Conservation (phyloP, 2,797 vertebrate species). For the Brachyrhaphis roseni region DNA sequence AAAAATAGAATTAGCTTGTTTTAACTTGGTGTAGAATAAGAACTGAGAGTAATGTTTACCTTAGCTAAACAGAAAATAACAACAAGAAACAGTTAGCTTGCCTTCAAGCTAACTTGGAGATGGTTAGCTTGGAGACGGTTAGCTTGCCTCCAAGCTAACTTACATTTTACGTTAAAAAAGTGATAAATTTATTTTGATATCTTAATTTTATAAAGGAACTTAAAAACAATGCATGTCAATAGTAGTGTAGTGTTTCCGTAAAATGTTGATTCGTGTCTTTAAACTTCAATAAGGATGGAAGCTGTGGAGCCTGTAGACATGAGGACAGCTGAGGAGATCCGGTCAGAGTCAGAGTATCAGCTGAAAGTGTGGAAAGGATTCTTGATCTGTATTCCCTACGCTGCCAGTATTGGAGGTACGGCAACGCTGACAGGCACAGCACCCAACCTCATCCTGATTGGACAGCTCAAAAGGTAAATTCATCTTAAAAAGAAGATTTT, state of each 20-base stretch:
- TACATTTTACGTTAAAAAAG: not conserved
- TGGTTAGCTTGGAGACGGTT: too few species aligned
- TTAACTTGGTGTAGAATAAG: not conserved
- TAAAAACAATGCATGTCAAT: not conserved
- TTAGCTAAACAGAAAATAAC: not conserved
- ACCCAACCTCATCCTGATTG: conserved; percentile 95
- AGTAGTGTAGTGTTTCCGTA: not conserved
- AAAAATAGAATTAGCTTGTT: not conserved
- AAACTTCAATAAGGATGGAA: conserved; percentile 78
- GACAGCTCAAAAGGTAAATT: conserved; percentile 92
- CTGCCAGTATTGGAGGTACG: conserved; percentile 95
- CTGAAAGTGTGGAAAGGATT: conserved; percentile 96
- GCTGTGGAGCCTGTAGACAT: conserved; percentile 74
- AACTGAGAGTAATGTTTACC: not conserved
- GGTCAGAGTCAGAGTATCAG: conserved; percentile 85
- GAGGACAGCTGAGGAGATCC: conserved; percentile 76
- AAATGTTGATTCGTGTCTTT: conserved; percentile 20
- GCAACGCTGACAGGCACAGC: conserved; percentile 94
- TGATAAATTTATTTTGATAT: not conserved
- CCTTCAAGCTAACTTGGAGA: not conserved
- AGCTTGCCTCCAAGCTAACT: not conserved
- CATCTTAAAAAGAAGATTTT: not conserved
- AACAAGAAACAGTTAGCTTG: not conserved
- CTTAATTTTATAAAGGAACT: not conserved
- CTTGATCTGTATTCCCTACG: conserved; percentile 95